Percentiles rank a stretch among this genome's conserved stretches.
phyloP scores from a whole-genome alignment of 2,888 invertebrate species.

The Linnaemya tessellans region DNA sequence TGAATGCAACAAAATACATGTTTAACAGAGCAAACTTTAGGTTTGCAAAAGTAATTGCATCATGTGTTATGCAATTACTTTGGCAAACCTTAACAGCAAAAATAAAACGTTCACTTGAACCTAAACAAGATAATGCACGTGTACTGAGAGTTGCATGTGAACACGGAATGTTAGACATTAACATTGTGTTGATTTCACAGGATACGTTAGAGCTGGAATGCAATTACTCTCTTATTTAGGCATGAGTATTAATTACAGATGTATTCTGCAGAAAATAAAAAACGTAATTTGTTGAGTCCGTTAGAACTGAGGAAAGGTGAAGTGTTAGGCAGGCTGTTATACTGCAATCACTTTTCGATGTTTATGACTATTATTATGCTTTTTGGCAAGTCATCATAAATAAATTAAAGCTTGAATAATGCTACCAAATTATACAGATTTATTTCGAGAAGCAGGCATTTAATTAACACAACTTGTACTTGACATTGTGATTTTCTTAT shows the following conservation, averaged over 20 bases:
- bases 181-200: slow-evolving; percentile 17
- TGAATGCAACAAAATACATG: slow-evolving; percentile 7
- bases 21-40: slow-evolving; percentile 58
- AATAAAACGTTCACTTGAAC: no score
- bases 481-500: no score
- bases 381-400: no score
- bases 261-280: background rate
- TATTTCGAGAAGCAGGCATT: no score
- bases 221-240: background rate
- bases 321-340: no score
- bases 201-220: background rate
- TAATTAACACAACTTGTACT: no score
- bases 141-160: background rate
- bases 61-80: slow-evolving; percentile 60
- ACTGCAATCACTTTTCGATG: no score
- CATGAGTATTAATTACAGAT: slow-evolving; percentile 31
- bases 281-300: no score
- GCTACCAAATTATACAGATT: no score
- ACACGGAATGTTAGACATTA: slow-evolving; percentile 18
- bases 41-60: slow-evolving; percentile 67
- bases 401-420: no score
- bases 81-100: background rate
- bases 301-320: no score
- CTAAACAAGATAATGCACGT: background rate
- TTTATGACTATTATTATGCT: no score